A percentile compares a stretch with the other conserved stretches of the same genome.
These are phyloP conservation scores for Acleris emargana DNA, from an alignment of 2,888 invertebrate species.

Conservation along the genomic window DNA sequence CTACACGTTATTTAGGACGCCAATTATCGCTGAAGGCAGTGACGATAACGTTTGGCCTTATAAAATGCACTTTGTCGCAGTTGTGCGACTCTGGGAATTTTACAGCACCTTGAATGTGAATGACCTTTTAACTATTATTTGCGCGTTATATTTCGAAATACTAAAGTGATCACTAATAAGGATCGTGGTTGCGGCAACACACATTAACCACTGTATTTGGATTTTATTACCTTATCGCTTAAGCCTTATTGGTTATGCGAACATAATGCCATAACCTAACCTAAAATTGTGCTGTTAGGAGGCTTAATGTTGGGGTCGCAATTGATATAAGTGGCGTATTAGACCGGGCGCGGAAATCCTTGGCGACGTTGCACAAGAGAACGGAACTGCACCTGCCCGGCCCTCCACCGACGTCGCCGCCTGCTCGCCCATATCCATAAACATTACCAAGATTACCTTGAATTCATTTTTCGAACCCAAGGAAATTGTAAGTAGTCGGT, in stretches of 20 bases:
- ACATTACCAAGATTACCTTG: slow-evolving; percentile 21
- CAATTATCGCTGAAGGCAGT: slow-evolving; percentile 5
- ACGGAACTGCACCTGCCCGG: slow-evolving; percentile 24
- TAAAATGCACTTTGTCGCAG: slow-evolving; percentile 19
- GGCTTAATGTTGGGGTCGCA: neutral
- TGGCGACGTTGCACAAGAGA: slow-evolving; percentile 33
- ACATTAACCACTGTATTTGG: slow-evolving; percentile 1
- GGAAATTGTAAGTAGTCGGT: neutral
- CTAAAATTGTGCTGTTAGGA: neutral
- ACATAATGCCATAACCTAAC: neutral
- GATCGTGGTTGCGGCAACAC: slow-evolving; percentile 27
- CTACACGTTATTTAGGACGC: neutral
- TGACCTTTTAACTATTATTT: slow-evolving; percentile 30
- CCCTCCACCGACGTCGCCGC: slow-evolving; percentile 12
- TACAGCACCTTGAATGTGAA: slow-evolving; percentile 20
- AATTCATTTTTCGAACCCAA: neutral
- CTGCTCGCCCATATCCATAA: slow-evolving; percentile 19
- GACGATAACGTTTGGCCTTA: slow-evolving; percentile 2
- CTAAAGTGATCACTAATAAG: slow-evolving; percentile 27
- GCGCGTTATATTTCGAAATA: slow-evolving; percentile 20
- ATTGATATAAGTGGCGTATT: slow-evolving; percentile 6
- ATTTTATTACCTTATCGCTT: neutral
- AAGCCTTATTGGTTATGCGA: neutral
- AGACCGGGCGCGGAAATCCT: slow-evolving; percentile 31
- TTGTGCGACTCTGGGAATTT: slow-evolving; percentile 7